Conservation (phyloP, 1,140 invertebrate species). For the Pseudobourletiella spinata region DNA sequence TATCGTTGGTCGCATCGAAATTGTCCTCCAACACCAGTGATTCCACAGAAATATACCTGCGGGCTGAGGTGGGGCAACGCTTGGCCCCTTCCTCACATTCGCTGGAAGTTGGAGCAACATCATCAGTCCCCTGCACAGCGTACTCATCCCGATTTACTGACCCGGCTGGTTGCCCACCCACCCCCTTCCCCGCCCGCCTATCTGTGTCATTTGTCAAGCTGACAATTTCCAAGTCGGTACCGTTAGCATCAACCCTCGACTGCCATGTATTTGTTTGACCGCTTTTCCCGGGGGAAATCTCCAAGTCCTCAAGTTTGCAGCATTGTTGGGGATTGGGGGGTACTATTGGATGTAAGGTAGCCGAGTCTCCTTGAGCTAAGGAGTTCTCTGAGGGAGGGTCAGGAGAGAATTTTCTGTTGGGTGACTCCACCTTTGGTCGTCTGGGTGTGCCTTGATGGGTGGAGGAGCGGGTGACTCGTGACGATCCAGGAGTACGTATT, state of each 20-base stretch:
- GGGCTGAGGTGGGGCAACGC: not conserved
- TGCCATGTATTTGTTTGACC: no score
- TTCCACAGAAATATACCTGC: constrained; percentile 2
- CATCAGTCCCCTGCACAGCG: not conserved
- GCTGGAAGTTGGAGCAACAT: not conserved
- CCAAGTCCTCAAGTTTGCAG: no score
- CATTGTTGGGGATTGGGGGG: no score
- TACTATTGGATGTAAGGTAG: no score
- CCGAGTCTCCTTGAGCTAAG: no score
- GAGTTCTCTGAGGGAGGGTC: no score
- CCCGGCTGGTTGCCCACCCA: not conserved
- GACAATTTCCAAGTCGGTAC: constrained; percentile 1
- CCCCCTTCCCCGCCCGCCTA: not conserved
- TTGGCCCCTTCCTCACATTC: not conserved
- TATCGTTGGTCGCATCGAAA: not conserved
- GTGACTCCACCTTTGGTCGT: no score
- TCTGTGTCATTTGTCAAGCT: constrained; percentile 1
- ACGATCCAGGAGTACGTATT: no score
- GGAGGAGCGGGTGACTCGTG: no score
- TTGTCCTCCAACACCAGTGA: constrained; percentile 3
- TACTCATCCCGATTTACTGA: not conserved
- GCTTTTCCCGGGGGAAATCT: no score
- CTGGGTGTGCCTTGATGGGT: no score
- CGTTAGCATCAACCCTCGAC: not conserved
- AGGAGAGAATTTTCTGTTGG: no score